Percentiles rank a stretch among this genome's conserved stretches.
Conservation (phyloP, 2,113 vertebrate species). For the Esox niger region DNA sequence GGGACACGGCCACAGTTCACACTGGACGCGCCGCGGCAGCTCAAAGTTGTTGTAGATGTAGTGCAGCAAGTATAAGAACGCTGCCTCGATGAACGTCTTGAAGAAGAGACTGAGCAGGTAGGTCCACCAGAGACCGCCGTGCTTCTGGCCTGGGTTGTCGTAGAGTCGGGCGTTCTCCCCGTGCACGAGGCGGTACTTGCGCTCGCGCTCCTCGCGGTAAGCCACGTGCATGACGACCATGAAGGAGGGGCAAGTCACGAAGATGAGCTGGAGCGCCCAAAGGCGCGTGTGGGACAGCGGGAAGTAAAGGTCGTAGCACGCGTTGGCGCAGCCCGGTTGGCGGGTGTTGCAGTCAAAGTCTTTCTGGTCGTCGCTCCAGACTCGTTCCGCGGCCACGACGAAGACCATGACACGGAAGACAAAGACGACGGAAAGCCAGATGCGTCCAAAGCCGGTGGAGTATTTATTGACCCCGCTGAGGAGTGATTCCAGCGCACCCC, state of each 20-base stretch:
- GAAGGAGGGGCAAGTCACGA: constrained; percentile 86
- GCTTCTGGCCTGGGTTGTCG: constrained; percentile 78
- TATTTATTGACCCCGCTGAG: constrained; percentile 82
- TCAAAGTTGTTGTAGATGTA: constrained; percentile 71
- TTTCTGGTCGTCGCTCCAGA: constrained; percentile 78
- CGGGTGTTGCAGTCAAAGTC: constrained; percentile 79
- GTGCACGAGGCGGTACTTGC: constrained; percentile 62
- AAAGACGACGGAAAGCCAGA: constrained; percentile 81
- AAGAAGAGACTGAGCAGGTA: constrained; percentile 79
- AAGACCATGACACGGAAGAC: constrained; percentile 79
- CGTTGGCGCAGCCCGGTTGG: constrained; percentile 78
- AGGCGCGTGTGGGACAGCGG: constrained; percentile 87
- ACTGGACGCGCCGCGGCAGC: constrained; percentile 75
- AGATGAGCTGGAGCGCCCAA: constrained; percentile 92
- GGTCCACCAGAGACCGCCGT: constrained; percentile 88
- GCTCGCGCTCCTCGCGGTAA: constrained; percentile 71
- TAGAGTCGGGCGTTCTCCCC: constrained; percentile 64
- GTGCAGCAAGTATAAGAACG: constrained; percentile 77
- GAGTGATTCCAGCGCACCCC: constrained; percentile 70
- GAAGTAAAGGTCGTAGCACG: constrained; percentile 83
- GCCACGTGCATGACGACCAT: constrained; percentile 79
- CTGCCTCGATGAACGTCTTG: constrained; percentile 71
- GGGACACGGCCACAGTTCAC: constrained; percentile 71
- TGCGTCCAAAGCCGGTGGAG: constrained; percentile 77
- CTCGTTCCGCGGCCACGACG: constrained; percentile 75